Evolutionary conservation across 2,113 vertebrate species (phyloP), one percentile per base, ranked within the genome.

Genomic region (Anarrhichthys ocellatus): DNA sequence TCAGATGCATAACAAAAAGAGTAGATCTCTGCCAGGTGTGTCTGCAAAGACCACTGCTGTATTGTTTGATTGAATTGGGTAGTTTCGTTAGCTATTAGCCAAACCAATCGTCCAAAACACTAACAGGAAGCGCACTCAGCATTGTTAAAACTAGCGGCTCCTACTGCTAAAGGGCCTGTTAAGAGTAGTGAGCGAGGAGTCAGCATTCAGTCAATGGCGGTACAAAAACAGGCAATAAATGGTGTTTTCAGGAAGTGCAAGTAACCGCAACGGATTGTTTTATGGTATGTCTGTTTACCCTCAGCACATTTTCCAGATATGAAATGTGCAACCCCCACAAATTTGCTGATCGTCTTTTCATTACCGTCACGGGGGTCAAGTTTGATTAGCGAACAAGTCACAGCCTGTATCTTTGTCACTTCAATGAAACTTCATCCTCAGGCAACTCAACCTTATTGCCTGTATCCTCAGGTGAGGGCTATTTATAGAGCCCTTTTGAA

Each of bases 401-500:
- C 15, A 67, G 44, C 14, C 6, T 50, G 22, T 3, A 3, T 75
- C 29, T 32, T 73, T 10, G 29, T 38, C 24, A 17, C 1, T 78
- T 58, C 0, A 74, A 44, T 22, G 5, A 54, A 76, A 65, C 29
- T 24, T 46, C 4, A 22, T 34, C 20, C 29, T 15, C 17, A 27
- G 44, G 24, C 3, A 36, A 54, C 0, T 38, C 11, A 72, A 38
- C n/a, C 42, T 75, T 64, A 1, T 10, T 13, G 17, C 18, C 56
- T 70, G 42, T 10, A 70, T 70, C 50, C 27, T 80, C 63, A 48
- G 13, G 5, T 32, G 38, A 78, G 7, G 7, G 2, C 42, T 69
- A 80, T 54, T 74, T 52, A 70, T 73, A 1, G n/a, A 71, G 29
- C n/a, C 50, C 22, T n/a, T 34, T 48, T 34, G 2, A 40, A 68